These are phyloP conservation scores for Drosophila pectinifera DNA, from an alignment of 1,140 invertebrate species.

Conservation along the genomic window DNA sequence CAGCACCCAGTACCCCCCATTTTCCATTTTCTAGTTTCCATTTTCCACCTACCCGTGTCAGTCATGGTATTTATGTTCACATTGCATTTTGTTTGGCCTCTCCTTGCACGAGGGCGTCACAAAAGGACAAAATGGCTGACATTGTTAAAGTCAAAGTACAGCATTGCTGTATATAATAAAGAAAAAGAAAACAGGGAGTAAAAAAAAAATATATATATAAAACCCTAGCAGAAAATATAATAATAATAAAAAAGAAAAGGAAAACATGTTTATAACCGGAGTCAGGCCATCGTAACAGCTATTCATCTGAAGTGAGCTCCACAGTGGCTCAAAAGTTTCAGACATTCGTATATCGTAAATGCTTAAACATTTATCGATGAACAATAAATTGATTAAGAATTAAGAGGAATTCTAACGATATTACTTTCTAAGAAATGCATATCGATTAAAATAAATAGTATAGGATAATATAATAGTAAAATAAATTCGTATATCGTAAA, in stretches of 20 bases:
- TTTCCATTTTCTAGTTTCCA: conserved; percentile 23
- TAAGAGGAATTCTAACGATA: no score
- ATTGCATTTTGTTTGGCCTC: conserved; percentile 35
- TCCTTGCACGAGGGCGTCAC: conserved; percentile 38
- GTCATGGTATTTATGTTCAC: conserved; percentile 47
- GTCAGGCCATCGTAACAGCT: conserved; percentile 2
- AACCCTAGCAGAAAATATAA: conserved; percentile 4
- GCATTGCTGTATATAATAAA: conserved; percentile 35
- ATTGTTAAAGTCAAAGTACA: conserved; percentile 69
- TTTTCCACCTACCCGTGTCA: conserved; percentile 19
- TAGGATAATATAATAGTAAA: no score
- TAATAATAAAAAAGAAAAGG: conserved; percentile 15
- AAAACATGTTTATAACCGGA: conserved; percentile 30
- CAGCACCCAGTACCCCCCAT: not conserved
- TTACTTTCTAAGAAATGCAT: no score
- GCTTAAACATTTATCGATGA: no score
- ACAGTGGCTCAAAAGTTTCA: conserved; percentile 1
- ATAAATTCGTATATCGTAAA: no score
- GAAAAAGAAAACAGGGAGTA: conserved; percentile 2
- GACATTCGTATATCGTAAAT: no score
- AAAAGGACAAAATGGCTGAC: conserved; percentile 75
- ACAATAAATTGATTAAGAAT: not conserved
- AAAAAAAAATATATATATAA: conserved; percentile 3
- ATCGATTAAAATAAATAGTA: no score
- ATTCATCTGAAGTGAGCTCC: conserved; percentile 12